Conservation (phyloP, 1,140 invertebrate species). For the Bombyx mandarina region DNA sequence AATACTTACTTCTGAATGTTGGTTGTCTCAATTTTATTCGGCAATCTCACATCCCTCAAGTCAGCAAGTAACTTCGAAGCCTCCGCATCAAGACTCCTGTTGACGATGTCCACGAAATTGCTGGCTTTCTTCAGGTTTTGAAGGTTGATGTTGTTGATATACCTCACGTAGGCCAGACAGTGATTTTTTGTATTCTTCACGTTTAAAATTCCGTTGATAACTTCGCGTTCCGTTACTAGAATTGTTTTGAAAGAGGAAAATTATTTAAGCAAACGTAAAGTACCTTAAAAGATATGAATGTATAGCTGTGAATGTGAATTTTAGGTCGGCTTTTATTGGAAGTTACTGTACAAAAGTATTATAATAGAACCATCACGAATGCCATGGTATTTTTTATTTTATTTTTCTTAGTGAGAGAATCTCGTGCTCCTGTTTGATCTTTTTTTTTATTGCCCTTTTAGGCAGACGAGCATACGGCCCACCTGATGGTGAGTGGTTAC, state of each 20-base stretch:
- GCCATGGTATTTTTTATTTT: too few relatives aligned
- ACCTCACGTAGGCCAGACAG: conserved; percentile 94
- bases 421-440: too few relatives aligned
- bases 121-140: conserved; percentile 95
- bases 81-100: conserved; percentile 93
- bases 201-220: conserved; percentile 94
- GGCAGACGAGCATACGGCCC: too few relatives aligned
- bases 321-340: too few relatives aligned
- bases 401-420: too few relatives aligned
- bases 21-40: conserved; percentile 88
- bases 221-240: conserved; percentile 96
- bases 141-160: conserved; percentile 98
- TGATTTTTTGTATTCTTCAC: conserved; percentile 97
- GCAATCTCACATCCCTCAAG: conserved; percentile 89
- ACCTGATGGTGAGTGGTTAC: too few relatives aligned
- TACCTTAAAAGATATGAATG: too few relatives aligned
- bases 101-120: conserved; percentile 95
- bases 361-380: too few relatives aligned
- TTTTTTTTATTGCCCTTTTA: too few relatives aligned
- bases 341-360: too few relatives aligned
- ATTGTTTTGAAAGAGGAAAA: neutral
- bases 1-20: conserved; percentile 86
- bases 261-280: too few relatives aligned
- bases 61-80: conserved; percentile 91
- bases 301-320: too few relatives aligned